phyloP scores from a whole-genome alignment of 2,888 invertebrate species.

The Halictus quadricinctus region DNA sequence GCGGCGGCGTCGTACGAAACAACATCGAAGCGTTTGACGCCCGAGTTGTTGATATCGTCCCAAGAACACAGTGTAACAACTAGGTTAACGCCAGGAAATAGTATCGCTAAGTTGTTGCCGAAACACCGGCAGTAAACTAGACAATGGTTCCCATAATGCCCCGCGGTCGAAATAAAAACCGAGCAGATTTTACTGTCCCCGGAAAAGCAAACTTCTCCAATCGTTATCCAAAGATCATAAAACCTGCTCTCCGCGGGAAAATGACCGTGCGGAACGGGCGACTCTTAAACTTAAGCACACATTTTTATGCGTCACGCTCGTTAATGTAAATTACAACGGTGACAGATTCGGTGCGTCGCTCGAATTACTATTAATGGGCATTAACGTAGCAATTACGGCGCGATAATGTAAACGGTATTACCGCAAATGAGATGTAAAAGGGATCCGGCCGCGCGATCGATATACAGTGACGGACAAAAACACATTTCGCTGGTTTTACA shows the following conservation, averaged over 20 bases:
- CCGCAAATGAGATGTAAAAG: not conserved
- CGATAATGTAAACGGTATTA: not conserved
- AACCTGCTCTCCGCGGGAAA: not conserved
- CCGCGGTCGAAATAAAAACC: not conserved
- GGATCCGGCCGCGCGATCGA: not conserved
- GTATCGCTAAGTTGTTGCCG: constrained; percentile 40
- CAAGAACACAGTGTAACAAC: constrained; percentile 31
- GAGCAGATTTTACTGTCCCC: constrained; percentile 16
- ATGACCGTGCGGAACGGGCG: not conserved
- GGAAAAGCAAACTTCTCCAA: constrained; percentile 17
- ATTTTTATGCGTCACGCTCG: not conserved
- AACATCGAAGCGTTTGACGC: constrained; percentile 21
- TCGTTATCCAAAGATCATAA: constrained; percentile 5
- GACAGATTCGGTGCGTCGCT: not conserved
- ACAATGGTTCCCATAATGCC: constrained; percentile 22
- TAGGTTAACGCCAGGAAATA: constrained; percentile 43
- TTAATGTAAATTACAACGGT: constrained; percentile 3
- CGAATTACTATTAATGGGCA: constrained; percentile 9
- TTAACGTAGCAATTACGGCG: not conserved
- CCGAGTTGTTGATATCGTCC: not conserved
- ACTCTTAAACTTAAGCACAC: not conserved
- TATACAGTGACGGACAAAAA: not conserved
- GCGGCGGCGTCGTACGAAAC: constrained; percentile 24
- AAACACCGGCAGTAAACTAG: constrained; percentile 39
- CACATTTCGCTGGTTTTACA: too few species aligned